Conservation (phyloP, 2,113 vertebrate genomes). For the Daphoenositta chrysoptera region DNA sequence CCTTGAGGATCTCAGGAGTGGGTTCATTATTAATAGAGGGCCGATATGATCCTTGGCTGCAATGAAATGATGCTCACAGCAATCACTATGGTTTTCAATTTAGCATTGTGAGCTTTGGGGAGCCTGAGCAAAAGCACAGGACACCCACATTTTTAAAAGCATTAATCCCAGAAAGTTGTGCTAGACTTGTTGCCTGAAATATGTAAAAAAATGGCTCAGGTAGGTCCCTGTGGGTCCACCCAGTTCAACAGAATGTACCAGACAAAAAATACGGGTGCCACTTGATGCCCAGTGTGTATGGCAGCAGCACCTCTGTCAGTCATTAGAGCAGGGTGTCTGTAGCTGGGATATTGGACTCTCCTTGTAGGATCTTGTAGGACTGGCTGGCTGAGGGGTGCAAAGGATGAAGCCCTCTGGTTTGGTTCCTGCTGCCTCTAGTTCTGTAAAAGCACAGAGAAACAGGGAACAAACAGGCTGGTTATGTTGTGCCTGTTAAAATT, state of each 20-base stretch:
- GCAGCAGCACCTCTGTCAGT: neutral
- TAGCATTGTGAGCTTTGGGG: neutral
- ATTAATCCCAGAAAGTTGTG: neutral
- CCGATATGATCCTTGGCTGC: neutral
- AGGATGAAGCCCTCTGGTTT: neutral
- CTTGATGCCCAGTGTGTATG: neutral
- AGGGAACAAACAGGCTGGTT: neutral
- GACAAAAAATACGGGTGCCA: neutral
- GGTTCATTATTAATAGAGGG: neutral
- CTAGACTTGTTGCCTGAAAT: neutral
- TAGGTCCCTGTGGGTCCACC: neutral
- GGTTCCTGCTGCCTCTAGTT: neutral
- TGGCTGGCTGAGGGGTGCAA: neutral
- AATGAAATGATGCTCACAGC: neutral
- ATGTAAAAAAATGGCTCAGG: neutral
- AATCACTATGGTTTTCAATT: neutral
- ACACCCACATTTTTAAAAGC: neutral
- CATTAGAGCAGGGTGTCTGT: neutral
- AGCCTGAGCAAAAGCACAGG: neutral
- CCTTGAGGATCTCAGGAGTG: neutral
- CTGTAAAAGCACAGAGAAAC: neutral
- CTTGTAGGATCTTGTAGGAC: neutral
- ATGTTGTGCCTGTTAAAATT: neutral
- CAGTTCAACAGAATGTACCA: neutral
- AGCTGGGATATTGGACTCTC: neutral